These are phyloP conservation scores for Semnopithecus entellus DNA, from an alignment of 2,113 vertebrate species.

Conservation along the genomic window DNA sequence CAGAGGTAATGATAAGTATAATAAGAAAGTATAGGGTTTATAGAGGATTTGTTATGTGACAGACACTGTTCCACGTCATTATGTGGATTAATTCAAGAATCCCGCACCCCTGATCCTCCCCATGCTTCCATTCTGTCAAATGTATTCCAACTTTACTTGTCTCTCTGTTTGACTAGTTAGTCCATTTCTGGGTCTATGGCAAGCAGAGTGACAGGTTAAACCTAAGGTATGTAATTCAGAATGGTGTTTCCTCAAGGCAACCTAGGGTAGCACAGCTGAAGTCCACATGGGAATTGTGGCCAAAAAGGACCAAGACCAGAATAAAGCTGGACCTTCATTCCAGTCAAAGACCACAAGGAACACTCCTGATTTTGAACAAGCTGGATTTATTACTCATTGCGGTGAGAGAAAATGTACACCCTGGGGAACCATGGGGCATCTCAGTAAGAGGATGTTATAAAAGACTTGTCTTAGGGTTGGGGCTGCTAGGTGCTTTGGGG, in stretches of 20 bases:
- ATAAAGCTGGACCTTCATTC: not conserved
- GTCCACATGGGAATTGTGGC: not conserved
- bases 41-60: not conserved
- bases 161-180: not conserved
- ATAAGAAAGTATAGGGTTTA: not conserved
- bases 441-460: not conserved
- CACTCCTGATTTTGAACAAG: not conserved
- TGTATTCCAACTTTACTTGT: not conserved
- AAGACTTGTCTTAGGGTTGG: not conserved
- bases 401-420: not conserved
- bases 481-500: not conserved
- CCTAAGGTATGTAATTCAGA: not conserved
- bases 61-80: not conserved
- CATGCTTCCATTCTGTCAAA: slow-evolving; percentile 12
- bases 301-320: slow-evolving; percentile 18
- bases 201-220: not conserved
- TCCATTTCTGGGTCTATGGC: not conserved
- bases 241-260: not conserved
- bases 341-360: not conserved
- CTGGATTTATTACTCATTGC: not conserved
- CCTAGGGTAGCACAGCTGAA: not conserved
- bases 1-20: not conserved
- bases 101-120: not conserved
- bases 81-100: not conserved
- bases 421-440: not conserved